Evolutionary conservation across 2,888 invertebrate species (phyloP), one percentile per base, ranked within the genome.

Genomic region (Apoderus coryli): DNA sequence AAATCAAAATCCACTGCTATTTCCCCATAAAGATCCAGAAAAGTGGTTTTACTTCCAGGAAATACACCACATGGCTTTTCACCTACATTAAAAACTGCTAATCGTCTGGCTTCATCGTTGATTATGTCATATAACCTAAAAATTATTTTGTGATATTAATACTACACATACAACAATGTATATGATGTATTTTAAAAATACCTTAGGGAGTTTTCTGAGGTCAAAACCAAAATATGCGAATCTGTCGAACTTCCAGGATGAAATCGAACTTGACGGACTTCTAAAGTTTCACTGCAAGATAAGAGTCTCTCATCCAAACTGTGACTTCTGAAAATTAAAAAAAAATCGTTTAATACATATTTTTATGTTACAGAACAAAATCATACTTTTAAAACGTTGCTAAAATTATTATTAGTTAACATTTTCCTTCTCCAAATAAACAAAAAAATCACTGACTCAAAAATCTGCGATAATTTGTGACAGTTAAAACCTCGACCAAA

Each of bases 1-100:
- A 84, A 78, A 48, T 88, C 85, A 60, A 92, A 90, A 57, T 84
- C 81, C 10, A 89, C 79, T 0, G 82, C 82, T 0, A 73, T 72
- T 48, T 90, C 88, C 0, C 89, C 90, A n/a, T 89, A 65, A 5
- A 53, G 47, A 24, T 52, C 57, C 31, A 58, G 44, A 36, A 54
- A 54, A 3, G 52, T 46, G 4, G 44, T 48, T 33, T 51, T 55
- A 12, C 52, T 53, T 7, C 54, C 51, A 3, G 58, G 57, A 32
- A 59, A 50, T 4, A 47, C 36, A 0, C 49, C 51, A 16, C 44
- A 43, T 0, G 59, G 59, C 36, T 47, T 50, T 26, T 50, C 47
- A 12, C 60, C 60, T 3, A 60, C 45, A 5, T 43, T 39, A 34
- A 48, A 56, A 1, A 47, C 45, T 6, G 47, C 47, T 10, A 53